Evolutionary conservation across 2,797 vertebrate genomes (phyloP).

Genomic region (Enteromius afrohamiltoni): DNA sequence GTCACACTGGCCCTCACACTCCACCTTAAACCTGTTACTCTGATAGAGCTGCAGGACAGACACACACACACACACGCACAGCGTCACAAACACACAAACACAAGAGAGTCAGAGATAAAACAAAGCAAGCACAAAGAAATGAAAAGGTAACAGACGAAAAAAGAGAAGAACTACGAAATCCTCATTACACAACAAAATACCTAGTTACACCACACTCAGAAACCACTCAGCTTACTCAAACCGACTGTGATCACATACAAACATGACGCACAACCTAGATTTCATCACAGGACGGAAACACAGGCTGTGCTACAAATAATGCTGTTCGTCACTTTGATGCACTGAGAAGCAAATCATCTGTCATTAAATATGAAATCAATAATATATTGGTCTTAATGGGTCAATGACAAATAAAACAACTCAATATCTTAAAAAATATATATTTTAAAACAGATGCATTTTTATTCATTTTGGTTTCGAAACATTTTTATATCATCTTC

Average conservation of each 20-base stretch:
- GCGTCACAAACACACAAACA: constrained; percentile 56
- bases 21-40: constrained; percentile 78
- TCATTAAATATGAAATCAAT: not conserved
- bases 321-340: not conserved
- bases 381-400: not conserved
- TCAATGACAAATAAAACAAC: not conserved
- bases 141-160: not conserved
- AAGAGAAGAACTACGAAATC: not conserved
- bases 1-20: constrained; percentile 77
- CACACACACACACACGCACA: constrained; percentile 51
- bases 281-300: constrained; percentile 5
- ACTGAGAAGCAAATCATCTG: not conserved
- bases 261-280: not conserved
- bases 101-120: constrained; percentile 41
- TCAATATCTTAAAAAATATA: not conserved
- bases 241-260: constrained; percentile 3
- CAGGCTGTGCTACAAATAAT: not conserved
- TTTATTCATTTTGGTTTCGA: not conserved
- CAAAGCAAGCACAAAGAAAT: not conserved
- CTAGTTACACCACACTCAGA: not conserved
- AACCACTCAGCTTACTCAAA: constrained; percentile 4
- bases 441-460: not conserved
- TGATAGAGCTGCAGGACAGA: constrained; percentile 90
- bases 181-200: not conserved
- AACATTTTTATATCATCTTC: not conserved